Percentiles rank a stretch among this genome's conserved stretches.
Conservation (phyloP, 2,888 invertebrate genomes). For the Dolichopus griseipennis region DNA sequence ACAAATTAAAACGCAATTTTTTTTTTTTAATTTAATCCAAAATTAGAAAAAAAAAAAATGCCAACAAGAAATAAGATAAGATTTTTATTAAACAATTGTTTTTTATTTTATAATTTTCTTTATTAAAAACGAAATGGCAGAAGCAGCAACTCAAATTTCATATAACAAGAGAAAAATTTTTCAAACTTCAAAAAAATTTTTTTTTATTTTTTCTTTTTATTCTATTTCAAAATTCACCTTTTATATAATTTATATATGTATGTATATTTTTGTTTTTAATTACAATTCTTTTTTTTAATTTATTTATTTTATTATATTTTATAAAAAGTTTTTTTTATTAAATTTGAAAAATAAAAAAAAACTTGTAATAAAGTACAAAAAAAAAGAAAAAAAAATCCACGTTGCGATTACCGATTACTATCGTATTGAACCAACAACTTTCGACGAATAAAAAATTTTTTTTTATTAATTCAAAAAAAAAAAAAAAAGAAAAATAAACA, state of each 20-base stretch:
- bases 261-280: not conserved
- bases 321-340: not conserved
- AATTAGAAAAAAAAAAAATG: not conserved
- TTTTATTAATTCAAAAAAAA: not conserved
- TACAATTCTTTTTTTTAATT: not conserved
- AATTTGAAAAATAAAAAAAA: too few relatives aligned
- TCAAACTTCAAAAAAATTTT: too few relatives aligned
- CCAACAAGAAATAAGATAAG: not conserved
- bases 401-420: not conserved
- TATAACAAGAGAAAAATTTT: not conserved
- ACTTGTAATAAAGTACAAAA: not conserved
- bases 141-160: not conserved
- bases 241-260: too few relatives aligned
- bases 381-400: not conserved
- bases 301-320: not conserved
- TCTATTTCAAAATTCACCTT: not conserved
- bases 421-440: slow-evolving; percentile 1
- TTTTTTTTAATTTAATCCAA: too few relatives aligned
- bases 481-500: not conserved
- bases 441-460: slow-evolving; percentile 1
- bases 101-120: not conserved
- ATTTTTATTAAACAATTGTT: not conserved
- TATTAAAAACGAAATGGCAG: not conserved
- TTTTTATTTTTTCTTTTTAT: not conserved
- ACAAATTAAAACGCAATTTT: not conserved